Conservation (phyloP, 2,797 vertebrate genomes). For the Sebastes oblongus region DNA sequence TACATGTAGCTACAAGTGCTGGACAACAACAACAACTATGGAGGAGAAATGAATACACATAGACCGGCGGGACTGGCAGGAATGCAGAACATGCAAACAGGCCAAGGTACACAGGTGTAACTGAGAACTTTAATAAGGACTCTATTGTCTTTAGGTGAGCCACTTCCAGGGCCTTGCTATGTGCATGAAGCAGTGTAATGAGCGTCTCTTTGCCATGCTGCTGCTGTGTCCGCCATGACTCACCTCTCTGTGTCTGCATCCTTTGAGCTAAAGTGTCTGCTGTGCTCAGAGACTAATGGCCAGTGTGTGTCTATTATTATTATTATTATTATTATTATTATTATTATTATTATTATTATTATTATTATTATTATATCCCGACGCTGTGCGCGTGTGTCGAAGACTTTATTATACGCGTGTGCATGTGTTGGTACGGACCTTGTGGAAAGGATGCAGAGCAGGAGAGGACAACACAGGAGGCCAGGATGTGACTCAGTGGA, state of each 20-base stretch:
- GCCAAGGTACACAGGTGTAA: neutral
- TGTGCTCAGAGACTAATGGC: constrained; percentile 17
- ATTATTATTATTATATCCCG: constrained; percentile 24
- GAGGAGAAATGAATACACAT: too few relatives aligned
- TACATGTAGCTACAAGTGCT: too few relatives aligned
- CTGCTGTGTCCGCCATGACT: constrained; percentile 15
- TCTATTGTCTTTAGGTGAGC: neutral
- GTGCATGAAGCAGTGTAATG: neutral
- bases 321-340: constrained; percentile 16
- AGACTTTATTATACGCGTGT: neutral
- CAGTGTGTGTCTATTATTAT: constrained; percentile 15
- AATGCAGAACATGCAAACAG: neutral
- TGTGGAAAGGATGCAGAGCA: constrained; percentile 64
- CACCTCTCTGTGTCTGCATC: neutral
- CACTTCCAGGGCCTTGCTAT: neutral
- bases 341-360: neutral
- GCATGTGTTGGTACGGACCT: constrained; percentile 25
- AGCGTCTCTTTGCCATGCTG: neutral
- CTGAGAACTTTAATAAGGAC: neutral
- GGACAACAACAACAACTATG: too few relatives aligned
- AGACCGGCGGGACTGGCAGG: neutral
- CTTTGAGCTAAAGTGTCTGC: neutral
- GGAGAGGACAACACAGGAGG: constrained; percentile 57
- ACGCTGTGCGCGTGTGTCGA: neutral
- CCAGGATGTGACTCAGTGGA: constrained; percentile 68